Conservation (phyloP, 2,113 vertebrate species). For the Suncus etruscus region DNA sequence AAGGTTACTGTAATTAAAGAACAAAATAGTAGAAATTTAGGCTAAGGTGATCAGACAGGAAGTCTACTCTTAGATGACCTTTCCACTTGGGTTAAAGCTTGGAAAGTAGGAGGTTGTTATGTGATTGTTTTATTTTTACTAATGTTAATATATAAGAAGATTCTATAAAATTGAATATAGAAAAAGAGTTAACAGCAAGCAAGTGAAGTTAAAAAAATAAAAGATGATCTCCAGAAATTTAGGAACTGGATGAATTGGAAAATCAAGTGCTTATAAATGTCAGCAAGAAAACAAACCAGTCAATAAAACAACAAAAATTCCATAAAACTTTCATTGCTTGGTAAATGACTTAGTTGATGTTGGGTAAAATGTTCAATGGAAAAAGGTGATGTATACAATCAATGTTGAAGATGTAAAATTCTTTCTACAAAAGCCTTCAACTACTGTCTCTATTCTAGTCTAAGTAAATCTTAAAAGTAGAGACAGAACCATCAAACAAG, state of each 20-base stretch:
- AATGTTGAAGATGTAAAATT: background rate
- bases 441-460: too few species aligned
- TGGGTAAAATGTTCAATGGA: background rate
- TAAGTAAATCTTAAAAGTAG: background rate
- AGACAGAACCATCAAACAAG: background rate
- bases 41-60: too few species aligned
- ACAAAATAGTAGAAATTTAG: background rate
- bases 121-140: background rate
- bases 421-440: background rate
- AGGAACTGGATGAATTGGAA: background rate
- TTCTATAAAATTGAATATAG: background rate
- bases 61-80: background rate
- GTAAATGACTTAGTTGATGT: background rate
- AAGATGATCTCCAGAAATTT: background rate
- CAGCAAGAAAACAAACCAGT: background rate
- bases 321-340: background rate
- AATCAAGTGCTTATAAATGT: background rate
- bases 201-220: background rate
- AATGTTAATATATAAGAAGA: background rate
- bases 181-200: background rate
- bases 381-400: too few species aligned
- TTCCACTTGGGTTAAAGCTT: background rate
- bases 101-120: background rate
- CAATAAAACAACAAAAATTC: background rate
- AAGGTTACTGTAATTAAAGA: background rate